Evolutionary conservation across 2,888 invertebrate genomes (phyloP).

Genomic region (Drosophila flavopinicola): DNA sequence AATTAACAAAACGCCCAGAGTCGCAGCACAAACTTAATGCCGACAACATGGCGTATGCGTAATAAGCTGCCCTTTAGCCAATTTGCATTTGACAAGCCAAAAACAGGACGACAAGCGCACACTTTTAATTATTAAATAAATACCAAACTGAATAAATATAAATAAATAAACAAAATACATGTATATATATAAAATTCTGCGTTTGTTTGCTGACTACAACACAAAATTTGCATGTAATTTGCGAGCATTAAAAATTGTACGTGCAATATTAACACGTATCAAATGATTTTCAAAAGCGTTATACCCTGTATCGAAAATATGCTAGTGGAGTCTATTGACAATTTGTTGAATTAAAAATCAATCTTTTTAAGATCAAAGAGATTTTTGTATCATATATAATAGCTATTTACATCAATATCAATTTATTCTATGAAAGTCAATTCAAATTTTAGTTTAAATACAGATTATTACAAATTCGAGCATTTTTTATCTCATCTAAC

Average conservation of each 20-base stretch:
- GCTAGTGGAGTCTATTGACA: too few relatives aligned
- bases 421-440: background rate
- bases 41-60: slow-evolving; percentile 61
- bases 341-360: too few relatives aligned
- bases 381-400: background rate
- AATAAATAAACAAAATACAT: slow-evolving; percentile 48
- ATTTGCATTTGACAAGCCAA: slow-evolving; percentile 49
- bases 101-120: slow-evolving; percentile 4
- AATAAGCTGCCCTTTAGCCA: slow-evolving; percentile 37
- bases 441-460: background rate
- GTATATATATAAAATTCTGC: slow-evolving; percentile 12
- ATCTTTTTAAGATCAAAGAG: too few relatives aligned
- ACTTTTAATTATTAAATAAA: slow-evolving; percentile 47
- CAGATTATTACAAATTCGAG: slow-evolving; percentile 1
- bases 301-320: slow-evolving; percentile 5
- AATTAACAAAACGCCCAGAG: slow-evolving; percentile 62
- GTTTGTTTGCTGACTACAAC: background rate
- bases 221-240: slow-evolving; percentile 38
- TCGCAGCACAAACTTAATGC: slow-evolving; percentile 30
- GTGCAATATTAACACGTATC: slow-evolving; percentile 38
- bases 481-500: background rate
- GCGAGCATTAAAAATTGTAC: slow-evolving; percentile 5
- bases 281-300: slow-evolving; percentile 13
- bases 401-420: background rate
- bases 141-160: slow-evolving; percentile 42